Base-by-base conservation (phyloP, 2,113 vertebrate genomes). In the Stigmatopora argus region DNA sequence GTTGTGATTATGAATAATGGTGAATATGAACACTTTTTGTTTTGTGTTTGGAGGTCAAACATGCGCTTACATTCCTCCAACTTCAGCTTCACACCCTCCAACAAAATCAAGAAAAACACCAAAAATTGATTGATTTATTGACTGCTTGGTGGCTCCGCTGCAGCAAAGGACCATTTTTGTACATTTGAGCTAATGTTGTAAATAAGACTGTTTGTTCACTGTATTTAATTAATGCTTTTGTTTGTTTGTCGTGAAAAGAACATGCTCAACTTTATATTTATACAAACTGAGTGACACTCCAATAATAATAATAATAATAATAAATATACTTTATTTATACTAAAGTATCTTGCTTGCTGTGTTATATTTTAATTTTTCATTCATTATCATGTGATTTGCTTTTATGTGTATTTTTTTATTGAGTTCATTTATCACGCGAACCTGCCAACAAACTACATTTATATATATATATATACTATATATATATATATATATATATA, bases 151-250 rank as follows among this genome's bases (percentile, higher is more conserved):
- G 53, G 23, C 75, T 68, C 79, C 77, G 19, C 52, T 74, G 73
- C 89, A 90, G 88, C 89, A 90, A 88, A 90, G 94, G 92, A 95
- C 93, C 93, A 94, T 82, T 90, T 47, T 64, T 78, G 83, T 92
- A 91, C 78, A 91, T 90, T 78, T 56, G 23, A 56, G 23, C 53
- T 56, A 23, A 49, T 92, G 71, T 46, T 96, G 93, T 96, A 95
- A 92, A 94, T 96, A 94, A 93, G 92, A 94, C 89, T 79, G 90
- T 90, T 92, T 92, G 86, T 88, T 88, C 77, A 82, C 67, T 90
- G 88, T 94, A 96, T 96, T 94, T 94, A 95, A 95, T 94, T 94
- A 95, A 95, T 93, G 88, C 91, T 89, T 90, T 87, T 89, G 80
- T 91, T 83, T 90, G 92, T 92, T 93, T 95, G 93, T 94, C 87